A percentile compares a stretch with the other conserved stretches of the same genome.
Evolutionary conservation across 2,888 invertebrate genomes (phyloP).

Genomic region (Masnerella sp.): DNA sequence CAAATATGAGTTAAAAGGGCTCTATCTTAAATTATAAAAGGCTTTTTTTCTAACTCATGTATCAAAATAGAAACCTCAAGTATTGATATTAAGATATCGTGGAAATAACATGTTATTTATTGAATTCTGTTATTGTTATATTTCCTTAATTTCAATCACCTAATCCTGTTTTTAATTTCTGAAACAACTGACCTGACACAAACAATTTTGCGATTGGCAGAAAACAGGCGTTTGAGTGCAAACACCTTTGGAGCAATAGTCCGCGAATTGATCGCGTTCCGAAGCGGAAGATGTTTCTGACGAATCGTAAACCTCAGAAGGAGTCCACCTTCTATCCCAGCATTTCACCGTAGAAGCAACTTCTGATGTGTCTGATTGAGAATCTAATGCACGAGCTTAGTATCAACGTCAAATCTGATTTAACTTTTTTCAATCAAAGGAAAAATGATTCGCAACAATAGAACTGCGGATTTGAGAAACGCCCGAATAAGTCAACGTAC

Average conservation of each 20-base stretch:
- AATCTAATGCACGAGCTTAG: too few species aligned
- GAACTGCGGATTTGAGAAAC: too few species aligned
- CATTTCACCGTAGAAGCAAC: constrained; percentile 71
- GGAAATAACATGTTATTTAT: too few species aligned
- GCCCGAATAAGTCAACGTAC: constrained; percentile 39
- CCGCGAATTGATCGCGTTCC: constrained; percentile 67
- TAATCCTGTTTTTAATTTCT: neutral
- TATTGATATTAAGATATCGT: too few species aligned
- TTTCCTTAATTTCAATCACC: neutral
- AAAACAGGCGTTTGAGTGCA: constrained; percentile 60
- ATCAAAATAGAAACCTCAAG: too few species aligned
- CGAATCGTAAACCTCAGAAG: constrained; percentile 73
- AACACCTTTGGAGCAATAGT: constrained; percentile 62
- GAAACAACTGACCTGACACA: constrained; percentile 69
- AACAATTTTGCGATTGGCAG: constrained; percentile 69
- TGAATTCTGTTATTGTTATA: too few species aligned
- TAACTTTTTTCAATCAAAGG: too few species aligned
- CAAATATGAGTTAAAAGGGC: too few species aligned
- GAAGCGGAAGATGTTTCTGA: constrained; percentile 71
- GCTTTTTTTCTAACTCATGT: too few species aligned
- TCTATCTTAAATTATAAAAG: too few species aligned
- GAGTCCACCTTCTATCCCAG: constrained; percentile 71
- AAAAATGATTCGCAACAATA: constrained; percentile 3
- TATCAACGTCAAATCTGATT: too few species aligned
- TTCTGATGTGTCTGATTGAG: constrained; percentile 71